These are phyloP conservation scores for Urechis unicinctus DNA, from an alignment of 2,888 invertebrate species.

Conservation along the genomic window DNA sequence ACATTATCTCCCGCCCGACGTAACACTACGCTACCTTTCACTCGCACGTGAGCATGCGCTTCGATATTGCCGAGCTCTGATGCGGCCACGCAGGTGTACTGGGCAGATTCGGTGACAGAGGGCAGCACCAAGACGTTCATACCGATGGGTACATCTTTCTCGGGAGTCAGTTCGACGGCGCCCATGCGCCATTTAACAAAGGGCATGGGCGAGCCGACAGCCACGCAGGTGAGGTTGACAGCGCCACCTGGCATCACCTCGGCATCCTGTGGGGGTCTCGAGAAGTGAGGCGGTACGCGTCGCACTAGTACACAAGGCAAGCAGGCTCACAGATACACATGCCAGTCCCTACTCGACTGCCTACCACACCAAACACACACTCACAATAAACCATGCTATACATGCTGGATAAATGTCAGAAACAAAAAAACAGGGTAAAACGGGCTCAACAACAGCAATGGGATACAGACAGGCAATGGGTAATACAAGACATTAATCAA, in stretches of 20 bases:
- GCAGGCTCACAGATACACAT: too few species aligned
- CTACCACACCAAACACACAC: too few species aligned
- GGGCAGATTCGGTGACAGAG: constrained; percentile 84
- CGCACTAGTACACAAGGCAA: constrained; percentile 71
- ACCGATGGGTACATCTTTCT: constrained; percentile 57
- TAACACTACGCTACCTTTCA: constrained; percentile 64
- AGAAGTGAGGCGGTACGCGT: constrained; percentile 90
- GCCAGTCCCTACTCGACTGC: too few species aligned
- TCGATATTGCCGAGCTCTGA: constrained; percentile 91
- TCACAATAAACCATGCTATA: too few species aligned
- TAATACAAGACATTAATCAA: too few species aligned
- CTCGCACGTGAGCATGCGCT: constrained; percentile 79
- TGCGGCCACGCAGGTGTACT: constrained; percentile 94
- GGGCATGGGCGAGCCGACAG: constrained; percentile 97
- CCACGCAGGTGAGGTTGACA: constrained; percentile 90
- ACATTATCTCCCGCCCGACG: too few species aligned
- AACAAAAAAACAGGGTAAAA: not conserved
- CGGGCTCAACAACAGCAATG: not conserved
- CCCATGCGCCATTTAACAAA: constrained; percentile 65
- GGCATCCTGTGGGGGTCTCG: constrained; percentile 78
- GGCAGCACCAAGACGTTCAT: constrained; percentile 79
- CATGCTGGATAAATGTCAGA: too few species aligned
- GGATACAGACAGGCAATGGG: too few species aligned
- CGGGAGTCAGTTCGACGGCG: constrained; percentile 68
- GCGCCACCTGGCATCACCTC: constrained; percentile 88